Percentiles rank a stretch among this genome's conserved stretches.
Evolutionary conservation across 2,797 vertebrate genomes (phyloP).

Genomic region (Strix occidentalis): DNA sequence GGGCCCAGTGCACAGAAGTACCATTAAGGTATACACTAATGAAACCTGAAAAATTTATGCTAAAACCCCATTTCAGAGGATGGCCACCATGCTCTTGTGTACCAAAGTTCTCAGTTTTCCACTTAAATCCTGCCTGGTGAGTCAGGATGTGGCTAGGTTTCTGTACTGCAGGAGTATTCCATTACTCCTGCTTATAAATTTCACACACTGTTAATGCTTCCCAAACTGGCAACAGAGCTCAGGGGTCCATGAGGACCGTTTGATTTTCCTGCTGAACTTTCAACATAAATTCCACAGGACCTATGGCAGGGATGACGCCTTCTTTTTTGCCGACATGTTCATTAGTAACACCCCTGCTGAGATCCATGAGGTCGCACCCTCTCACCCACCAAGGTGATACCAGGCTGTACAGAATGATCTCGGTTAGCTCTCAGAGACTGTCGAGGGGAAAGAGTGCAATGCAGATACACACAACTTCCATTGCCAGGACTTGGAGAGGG

Average conservation of each 20-base stretch:
- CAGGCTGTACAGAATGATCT: neutral
- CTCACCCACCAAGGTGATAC: neutral
- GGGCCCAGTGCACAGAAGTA: constrained; percentile 13
- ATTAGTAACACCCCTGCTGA: neutral
- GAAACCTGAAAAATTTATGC: constrained; percentile 7
- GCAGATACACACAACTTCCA: neutral
- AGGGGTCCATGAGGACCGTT: constrained; percentile 36
- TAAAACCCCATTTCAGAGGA: constrained; percentile 17
- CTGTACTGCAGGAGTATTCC: constrained; percentile 37
- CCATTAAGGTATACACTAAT: neutral
- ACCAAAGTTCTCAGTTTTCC: constrained; percentile 20
- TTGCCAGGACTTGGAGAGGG: neutral
- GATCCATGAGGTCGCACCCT: neutral
- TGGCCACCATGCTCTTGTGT: neutral
- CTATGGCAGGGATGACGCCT: neutral
- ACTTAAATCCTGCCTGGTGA: constrained; percentile 45
- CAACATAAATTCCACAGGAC: constrained; percentile 32
- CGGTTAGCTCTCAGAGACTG: neutral
- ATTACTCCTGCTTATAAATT: constrained; percentile 51
- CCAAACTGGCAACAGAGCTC: constrained; percentile 22
- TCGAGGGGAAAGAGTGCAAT: neutral
- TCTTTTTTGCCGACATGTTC: neutral
- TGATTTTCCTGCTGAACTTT: constrained; percentile 47
- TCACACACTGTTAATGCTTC: constrained; percentile 57
- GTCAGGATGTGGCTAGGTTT: constrained; percentile 40